These are phyloP conservation scores for Neosilurus hyrtlii DNA, from an alignment of 2,797 vertebrate species.

Conservation along the genomic window DNA sequence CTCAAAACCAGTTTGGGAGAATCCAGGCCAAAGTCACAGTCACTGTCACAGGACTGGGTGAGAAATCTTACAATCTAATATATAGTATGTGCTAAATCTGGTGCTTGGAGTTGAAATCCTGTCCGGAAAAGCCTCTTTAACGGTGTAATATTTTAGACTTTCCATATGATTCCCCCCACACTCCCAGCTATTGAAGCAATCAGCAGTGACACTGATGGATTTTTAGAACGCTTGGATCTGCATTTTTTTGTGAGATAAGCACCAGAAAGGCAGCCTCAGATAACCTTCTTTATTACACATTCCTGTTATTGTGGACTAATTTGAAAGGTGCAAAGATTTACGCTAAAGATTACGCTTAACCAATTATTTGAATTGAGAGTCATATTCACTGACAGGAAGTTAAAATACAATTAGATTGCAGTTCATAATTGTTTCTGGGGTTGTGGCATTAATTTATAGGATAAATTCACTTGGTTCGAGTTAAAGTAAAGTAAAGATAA, in stretches of 20 bases:
- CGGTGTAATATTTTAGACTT: neutral
- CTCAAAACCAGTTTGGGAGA: conserved; percentile 91
- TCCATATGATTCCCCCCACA: neutral
- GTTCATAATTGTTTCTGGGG: too few species aligned
- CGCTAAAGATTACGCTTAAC: neutral
- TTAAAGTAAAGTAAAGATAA: too few species aligned
- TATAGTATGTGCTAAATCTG: neutral
- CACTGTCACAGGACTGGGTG: conserved; percentile 92
- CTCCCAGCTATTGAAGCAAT: neutral
- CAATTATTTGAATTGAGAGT: too few species aligned
- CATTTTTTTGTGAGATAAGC: neutral
- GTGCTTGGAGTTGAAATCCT: conserved; percentile 5
- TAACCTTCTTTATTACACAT: neutral
- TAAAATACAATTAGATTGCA: too few species aligned
- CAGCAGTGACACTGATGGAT: neutral
- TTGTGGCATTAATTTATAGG: too few species aligned
- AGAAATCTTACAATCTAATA: conserved; percentile 39
- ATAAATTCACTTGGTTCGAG: too few species aligned
- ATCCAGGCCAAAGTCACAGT: conserved; percentile 78
- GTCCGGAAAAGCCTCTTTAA: conserved; percentile 18
- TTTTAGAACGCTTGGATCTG: neutral
- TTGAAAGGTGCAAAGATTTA: neutral
- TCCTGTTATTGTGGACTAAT: neutral
- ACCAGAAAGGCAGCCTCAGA: neutral
- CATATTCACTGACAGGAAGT: too few species aligned